Conservation (phyloP, 2,888 invertebrate species). For the Geophilus truncorum region DNA sequence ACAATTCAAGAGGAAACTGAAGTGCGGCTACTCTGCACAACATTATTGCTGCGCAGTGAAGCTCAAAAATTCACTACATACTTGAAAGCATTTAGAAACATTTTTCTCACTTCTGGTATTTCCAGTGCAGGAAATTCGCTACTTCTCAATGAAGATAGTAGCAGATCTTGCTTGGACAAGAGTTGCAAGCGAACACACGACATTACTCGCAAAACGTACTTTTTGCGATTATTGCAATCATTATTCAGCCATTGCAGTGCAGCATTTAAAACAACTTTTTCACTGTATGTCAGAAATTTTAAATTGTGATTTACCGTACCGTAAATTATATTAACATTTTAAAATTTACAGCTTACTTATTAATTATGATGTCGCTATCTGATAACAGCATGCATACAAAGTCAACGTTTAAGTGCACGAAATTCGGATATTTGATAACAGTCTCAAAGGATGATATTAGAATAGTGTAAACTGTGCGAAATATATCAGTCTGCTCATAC, state of each 20-base stretch:
- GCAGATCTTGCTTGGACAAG: background rate
- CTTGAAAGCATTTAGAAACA: background rate
- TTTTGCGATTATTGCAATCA: background rate
- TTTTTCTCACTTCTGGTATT: background rate
- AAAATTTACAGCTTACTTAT: background rate
- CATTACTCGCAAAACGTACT: background rate
- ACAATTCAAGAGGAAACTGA: too few species aligned
- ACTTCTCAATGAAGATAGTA: background rate
- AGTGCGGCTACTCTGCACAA: too few species aligned
- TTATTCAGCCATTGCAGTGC: background rate
- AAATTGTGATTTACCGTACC: too few species aligned
- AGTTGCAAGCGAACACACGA: background rate
- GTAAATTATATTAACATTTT: too few species aligned
- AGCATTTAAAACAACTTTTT: background rate
- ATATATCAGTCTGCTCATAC: background rate
- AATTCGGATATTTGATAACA: background rate
- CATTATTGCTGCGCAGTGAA: too few species aligned
- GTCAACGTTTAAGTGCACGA: background rate
- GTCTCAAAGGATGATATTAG: background rate
- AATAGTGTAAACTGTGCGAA: background rate
- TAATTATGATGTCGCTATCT: background rate
- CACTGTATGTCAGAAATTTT: background rate
- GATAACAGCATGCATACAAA: background rate
- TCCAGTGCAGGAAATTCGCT: background rate
- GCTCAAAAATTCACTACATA: background rate